Base-by-base conservation (phyloP, 1,140 invertebrate species). In the Drosophila trapezifrons region DNA sequence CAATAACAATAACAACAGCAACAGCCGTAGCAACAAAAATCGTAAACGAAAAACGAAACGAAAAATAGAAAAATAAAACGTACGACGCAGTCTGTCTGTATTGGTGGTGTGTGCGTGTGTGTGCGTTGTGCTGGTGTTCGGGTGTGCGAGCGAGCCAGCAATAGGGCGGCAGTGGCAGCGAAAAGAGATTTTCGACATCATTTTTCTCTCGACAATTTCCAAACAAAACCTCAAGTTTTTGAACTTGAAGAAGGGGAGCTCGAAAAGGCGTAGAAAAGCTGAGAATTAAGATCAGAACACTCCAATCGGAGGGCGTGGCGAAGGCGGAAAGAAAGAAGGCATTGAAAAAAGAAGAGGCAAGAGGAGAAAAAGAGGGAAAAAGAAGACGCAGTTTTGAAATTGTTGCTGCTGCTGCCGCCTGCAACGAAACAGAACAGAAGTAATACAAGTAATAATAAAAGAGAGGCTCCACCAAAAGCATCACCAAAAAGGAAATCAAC, bases 391-490 rank as follows among this genome's bases (percentile, higher is more conserved):
- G 63, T 86, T 45, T 86, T 78, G 75, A 56, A 32, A 62, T 64
- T 81, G 76, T 78, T 82, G 83, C 75, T 87, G 69, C 83, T 76
- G 54, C 73, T 67, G 72, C 65, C 74, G 74, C 64, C 74, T 77
- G 74, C 78, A 66, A 82, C 58, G 67, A 69, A 62, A 76, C 69
- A 47, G 45, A 57, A 57, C 38, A 57, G 51, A 52, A 77, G 66
- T 52, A 49, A 51, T 18, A 51, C n/a, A 32, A 52, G 66, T 65
- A 73, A 76, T 67, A 87, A 80, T 57, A 74, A 71, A 37, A 58
- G 56, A 80, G 59, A 76, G 69, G 55, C 60, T 59, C 29, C 20
- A 55, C 27, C 32, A 58, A 56, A 55, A 67, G 49, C 22, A 45
- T 46, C 64, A 47, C 42, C 51, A 46, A 40, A 52, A 77, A 38